Base-by-base conservation (phyloP, 64 coral and sea anemone species). In the Montipora cactus region DNA sequence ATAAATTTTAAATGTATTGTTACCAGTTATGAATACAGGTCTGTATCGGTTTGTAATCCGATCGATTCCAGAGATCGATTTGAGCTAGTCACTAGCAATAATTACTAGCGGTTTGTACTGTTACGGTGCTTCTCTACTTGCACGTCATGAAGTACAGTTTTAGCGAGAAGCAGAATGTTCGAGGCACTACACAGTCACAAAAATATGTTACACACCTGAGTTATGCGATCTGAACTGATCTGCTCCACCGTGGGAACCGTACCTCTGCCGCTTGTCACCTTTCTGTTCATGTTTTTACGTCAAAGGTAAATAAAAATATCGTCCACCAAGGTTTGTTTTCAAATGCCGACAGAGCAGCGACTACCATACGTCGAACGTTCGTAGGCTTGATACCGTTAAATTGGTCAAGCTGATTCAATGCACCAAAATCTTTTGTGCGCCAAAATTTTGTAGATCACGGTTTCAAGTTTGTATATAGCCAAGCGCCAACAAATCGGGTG, bases 161-260 rank as follows among this genome's bases (percentile, higher is more conserved):
- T n/a, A n/a, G n/a, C n/a, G n/a, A n/a, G n/a, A n/a, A n/a, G n/a
- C n/a, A n/a, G n/a, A n/a, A n/a, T n/a, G n/a, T n/a, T n/a, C n/a
- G n/a, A n/a, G n/a, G n/a, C n/a, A n/a, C n/a, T n/a, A n/a, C n/a
- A n/a, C 11, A 57, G 53, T 57, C 10, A 57, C 1, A 25, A 25
- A 25, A 25, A 25, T 25, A 25, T 57, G 5, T 57, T 84, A 5
- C 49, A 18, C 89, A 95, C 94, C 89, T 89, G 75, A 76, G 94
- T 95, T 37, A 95, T 81, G 16, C 67, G 72, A 59, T 95, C 94
- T 12, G 89, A 87, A 48, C 77, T 89, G 11, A 95, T 95, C 84
- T 95, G 94, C 45, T 89, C 76, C 37, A 95, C 78, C 20, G 94
- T 95, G 5, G 94, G 94, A 87, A 87, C 82, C n/a, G 37, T 46